A percentile compares a stretch with the other conserved stretches of the same genome.
Conservation (phyloP, 2,888 invertebrate species). For the Antheraea assamensis region DNA sequence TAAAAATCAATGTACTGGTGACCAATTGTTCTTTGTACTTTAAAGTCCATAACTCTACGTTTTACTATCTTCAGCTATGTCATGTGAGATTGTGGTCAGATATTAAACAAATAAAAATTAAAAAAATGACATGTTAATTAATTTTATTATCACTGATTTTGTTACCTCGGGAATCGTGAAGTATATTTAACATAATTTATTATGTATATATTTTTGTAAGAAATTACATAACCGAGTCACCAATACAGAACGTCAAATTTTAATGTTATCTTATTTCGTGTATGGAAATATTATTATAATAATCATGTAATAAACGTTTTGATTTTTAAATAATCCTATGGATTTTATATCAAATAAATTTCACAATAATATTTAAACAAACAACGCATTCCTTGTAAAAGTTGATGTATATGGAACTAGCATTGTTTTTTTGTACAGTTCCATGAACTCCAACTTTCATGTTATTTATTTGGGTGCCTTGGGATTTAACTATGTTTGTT, state of each 20-base stretch:
- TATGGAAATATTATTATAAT: not conserved
- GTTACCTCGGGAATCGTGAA: not conserved
- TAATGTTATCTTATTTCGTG: not conserved
- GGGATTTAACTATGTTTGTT: conserved; percentile 23
- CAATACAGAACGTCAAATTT: not conserved
- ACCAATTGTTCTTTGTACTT: not conserved
- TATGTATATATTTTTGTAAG: not conserved
- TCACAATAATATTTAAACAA: conserved; percentile 37
- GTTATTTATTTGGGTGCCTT: conserved; percentile 18
- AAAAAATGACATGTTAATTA: not conserved
- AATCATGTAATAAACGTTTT: not conserved
- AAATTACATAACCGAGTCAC: not conserved
- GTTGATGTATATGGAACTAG: conserved; percentile 43
- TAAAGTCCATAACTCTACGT: not conserved
- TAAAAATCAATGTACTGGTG: conserved; percentile 15
- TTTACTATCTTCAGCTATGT: not conserved
- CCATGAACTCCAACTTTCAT: conserved; percentile 16
- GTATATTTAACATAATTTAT: not conserved
- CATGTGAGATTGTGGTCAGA: not conserved
- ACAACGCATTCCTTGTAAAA: conserved; percentile 53
- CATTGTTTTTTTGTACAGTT: not conserved
- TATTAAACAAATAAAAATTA: not conserved
- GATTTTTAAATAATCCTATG: conserved; percentile 24
- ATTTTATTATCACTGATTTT: not conserved
- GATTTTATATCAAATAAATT: conserved; percentile 49